phyloP scores from a whole-genome alignment of 2,888 invertebrate species.

The Herminia tarsipennalis region DNA sequence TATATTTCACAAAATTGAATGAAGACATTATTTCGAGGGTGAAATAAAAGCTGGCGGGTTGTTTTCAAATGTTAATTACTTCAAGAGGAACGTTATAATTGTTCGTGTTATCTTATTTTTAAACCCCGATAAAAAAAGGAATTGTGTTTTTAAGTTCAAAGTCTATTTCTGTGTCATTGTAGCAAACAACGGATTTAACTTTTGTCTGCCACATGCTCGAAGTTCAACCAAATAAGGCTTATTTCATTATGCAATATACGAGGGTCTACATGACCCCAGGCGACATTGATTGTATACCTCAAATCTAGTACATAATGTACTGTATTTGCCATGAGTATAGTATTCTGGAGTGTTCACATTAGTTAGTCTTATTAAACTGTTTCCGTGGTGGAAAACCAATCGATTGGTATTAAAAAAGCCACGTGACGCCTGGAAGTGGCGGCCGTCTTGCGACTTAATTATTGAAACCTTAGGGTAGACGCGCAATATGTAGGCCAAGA shows the following conservation, averaged over 20 bases:
- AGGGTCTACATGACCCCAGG: too few species aligned
- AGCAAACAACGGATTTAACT: too few species aligned
- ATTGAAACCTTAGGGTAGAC: conserved; percentile 47
- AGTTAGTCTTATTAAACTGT: too few species aligned
- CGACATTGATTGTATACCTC: too few species aligned
- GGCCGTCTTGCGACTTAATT: conserved; percentile 30
- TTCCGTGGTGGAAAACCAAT: conserved; percentile 22
- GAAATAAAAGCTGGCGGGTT: conserved; percentile 53
- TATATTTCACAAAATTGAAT: conserved; percentile 61
- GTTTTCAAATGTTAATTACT: conserved; percentile 61
- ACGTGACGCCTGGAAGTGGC: too few species aligned
- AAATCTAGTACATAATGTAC: too few species aligned
- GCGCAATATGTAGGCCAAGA: too few species aligned
- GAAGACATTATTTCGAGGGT: conserved; percentile 58
- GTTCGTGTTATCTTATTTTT: conserved; percentile 28
- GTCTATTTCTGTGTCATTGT: background rate
- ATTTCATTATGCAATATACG: too few species aligned
- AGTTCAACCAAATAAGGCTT: too few species aligned
- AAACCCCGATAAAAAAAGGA: background rate
- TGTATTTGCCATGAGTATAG: too few species aligned
- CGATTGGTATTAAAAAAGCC: conserved; percentile 36
- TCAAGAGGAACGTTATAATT: conserved; percentile 40
- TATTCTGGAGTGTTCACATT: too few species aligned
- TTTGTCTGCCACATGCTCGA: too few species aligned
- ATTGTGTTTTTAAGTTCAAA: background rate